A percentile compares a stretch with the other conserved stretches of the same genome.
These are phyloP conservation scores for Sterna hirundo DNA, from an alignment of 2,113 vertebrate species.

Conservation along the genomic window DNA sequence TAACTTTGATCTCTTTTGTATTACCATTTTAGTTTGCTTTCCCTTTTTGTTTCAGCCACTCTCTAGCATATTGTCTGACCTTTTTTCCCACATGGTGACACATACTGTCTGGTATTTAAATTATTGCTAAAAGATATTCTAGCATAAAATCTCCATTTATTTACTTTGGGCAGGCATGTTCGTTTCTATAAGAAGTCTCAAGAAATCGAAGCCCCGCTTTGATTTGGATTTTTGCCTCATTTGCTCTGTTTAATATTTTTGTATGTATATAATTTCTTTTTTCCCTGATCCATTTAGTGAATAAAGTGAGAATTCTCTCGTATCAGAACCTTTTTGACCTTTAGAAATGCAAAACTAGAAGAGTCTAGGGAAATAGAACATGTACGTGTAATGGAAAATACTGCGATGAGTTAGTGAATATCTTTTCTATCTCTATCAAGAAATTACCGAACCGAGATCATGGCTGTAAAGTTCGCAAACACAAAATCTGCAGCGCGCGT, in stretches of 20 bases:
- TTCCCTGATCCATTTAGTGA: background rate
- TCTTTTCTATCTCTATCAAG: background rate
- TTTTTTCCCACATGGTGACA: background rate
- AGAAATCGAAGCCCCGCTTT: background rate
- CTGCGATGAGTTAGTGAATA: background rate
- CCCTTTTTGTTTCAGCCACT: constrained; percentile 34
- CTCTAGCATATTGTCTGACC: constrained; percentile 2
- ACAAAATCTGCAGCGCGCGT: background rate
- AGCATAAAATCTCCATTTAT: constrained; percentile 41
- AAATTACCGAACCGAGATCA: background rate
- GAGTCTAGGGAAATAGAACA: constrained; percentile 21
- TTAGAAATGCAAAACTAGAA: constrained; percentile 22
- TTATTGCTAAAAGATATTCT: constrained; percentile 18
- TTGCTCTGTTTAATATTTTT: background rate
- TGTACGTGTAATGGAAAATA: background rate
- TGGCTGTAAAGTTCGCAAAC: constrained; percentile 41
- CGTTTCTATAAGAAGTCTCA: background rate
- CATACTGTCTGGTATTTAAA: background rate
- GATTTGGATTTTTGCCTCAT: background rate
- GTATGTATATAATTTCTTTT: background rate
- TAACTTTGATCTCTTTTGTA: constrained; percentile 38
- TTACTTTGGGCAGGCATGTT: background rate
- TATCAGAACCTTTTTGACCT: constrained; percentile 10
- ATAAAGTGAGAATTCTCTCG: background rate
- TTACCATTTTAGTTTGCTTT: constrained; percentile 39